These are phyloP conservation scores for Tangara arthus DNA, from an alignment of 2,797 vertebrate genomes.

Conservation along the genomic window DNA sequence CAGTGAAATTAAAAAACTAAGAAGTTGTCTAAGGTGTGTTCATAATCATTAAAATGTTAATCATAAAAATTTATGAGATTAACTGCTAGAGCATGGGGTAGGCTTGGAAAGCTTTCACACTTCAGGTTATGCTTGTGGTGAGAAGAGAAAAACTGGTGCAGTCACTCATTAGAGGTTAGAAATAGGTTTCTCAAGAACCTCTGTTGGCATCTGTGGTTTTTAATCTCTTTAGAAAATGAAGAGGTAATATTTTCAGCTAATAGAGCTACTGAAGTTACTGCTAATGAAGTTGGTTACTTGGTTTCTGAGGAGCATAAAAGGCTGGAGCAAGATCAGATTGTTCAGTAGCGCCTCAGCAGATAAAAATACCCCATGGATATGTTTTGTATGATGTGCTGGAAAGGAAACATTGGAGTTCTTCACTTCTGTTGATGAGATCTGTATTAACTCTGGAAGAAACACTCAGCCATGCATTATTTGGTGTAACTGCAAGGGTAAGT, in stretches of 20 bases:
- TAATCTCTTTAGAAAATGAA: neutral
- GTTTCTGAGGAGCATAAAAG: neutral
- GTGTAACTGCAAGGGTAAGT: neutral
- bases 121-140: neutral
- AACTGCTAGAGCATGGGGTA: neutral
- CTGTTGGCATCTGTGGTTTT: conserved; percentile 19
- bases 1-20: neutral
- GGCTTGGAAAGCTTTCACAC: neutral
- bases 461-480: neutral
- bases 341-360: neutral
- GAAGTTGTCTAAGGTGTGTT: neutral
- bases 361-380: neutral
- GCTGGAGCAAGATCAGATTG: neutral
- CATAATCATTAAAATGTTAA: too few relatives aligned
- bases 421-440: neutral
- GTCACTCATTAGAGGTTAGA: neutral
- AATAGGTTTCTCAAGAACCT: neutral
- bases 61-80: accelerated
- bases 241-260: neutral
- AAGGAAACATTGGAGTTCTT: neutral
- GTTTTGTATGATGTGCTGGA: neutral
- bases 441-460: neutral
- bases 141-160: neutral
- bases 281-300: neutral
- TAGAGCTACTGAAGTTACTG: neutral